Conservation (phyloP, 2,888 invertebrate genomes). For the Mesoligia furuncula region DNA sequence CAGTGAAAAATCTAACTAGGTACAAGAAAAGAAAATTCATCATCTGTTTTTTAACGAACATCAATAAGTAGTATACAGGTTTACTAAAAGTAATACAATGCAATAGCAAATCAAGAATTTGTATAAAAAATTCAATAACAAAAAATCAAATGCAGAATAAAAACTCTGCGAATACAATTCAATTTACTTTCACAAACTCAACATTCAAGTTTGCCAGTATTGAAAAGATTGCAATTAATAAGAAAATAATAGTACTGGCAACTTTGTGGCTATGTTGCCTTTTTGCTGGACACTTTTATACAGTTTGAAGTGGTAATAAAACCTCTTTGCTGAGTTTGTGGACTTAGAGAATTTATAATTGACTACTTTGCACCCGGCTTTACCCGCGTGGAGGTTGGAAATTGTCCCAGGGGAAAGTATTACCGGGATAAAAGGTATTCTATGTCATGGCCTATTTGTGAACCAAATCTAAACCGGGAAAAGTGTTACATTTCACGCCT, state of each 20-base stretch:
- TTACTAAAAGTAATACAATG: too few species aligned
- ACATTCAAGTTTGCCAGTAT: constrained; percentile 16
- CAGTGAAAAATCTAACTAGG: neutral
- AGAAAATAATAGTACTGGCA: constrained; percentile 9
- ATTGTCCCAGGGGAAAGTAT: neutral
- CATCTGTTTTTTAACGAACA: neutral
- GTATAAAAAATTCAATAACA: neutral
- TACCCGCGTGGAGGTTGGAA: neutral
- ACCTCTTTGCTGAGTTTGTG: neutral
- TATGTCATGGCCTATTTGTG: neutral
- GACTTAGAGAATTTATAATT: neutral
- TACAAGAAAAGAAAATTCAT: too few species aligned
- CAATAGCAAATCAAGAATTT: neutral
- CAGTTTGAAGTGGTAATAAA: constrained; percentile 6
- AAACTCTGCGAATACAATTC: neutral
- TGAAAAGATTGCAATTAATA: constrained; percentile 27
- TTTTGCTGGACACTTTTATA: constrained; percentile 18
- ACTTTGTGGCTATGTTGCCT: constrained; percentile 21
- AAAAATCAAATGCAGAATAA: neutral
- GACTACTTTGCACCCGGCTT: neutral
- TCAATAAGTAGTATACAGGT: too few species aligned
- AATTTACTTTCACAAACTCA: constrained; percentile 12
- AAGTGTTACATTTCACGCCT: neutral
- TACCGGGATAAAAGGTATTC: neutral
- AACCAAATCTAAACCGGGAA: neutral